Evolutionary conservation across 2,113 vertebrate species (phyloP), one percentile per base, ranked within the genome.

Genomic region (Anhinga rufa): DNA sequence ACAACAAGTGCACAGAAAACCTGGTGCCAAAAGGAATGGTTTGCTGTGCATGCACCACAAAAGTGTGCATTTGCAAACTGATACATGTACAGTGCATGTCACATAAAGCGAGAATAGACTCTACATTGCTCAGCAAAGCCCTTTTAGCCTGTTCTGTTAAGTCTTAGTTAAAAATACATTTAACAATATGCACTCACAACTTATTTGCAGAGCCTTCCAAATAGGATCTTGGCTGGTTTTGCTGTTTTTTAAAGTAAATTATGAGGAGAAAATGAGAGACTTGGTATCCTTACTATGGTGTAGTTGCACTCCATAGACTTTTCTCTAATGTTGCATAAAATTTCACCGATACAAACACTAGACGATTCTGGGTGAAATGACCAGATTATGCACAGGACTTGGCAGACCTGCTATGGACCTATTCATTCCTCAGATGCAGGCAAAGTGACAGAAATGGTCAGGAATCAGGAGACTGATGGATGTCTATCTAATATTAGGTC

Each of bases 241-340:
- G 6, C 3, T 57, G 8, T 8, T 21, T 78, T 83, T 75, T 49
- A 17, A 69, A 77, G 28, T 36, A 40, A 90, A 87, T 38, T 52
- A 9, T 46, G 13, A 62, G 40, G 16, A 79, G 14, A 76, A 82
- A 85, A 64, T 26, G 15, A 38, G 20, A 60, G 16, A 8, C 5
- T 87, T 3, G 0, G 19, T 34, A 48, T 38, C 13, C 7, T 91
- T 68, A 22, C 8, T 51, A 9, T 0, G 1, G 8, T 0, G 2
- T 28, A 54, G 13, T 4, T 26, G 8, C 26, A 22, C 10, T 58
- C 34, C 1, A 2, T 5, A 54, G 38, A 36, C 1, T 62, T 70
- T 61, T 38, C 51, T 54, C 38, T 21, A 60, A 48, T 6, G 2
- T 9, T 68, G 26, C 8, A 14, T 38, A 54, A 83, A 42, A 46